A percentile compares a stretch with the other conserved stretches of the same genome.
Conservation (phyloP, 2,797 vertebrate species). For the Parambassis ranga region DNA sequence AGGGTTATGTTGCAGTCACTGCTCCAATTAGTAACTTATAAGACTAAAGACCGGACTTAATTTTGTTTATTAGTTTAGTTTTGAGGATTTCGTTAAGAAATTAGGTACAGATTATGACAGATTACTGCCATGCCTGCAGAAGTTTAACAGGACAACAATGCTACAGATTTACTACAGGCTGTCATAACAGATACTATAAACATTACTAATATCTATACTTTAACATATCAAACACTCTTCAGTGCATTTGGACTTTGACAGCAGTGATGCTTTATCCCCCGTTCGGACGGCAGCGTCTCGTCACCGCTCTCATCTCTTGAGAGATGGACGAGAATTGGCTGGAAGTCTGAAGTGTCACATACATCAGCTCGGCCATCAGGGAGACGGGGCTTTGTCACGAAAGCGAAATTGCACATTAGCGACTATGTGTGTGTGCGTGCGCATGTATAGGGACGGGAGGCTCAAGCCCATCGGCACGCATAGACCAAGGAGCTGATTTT, state of each 20-base stretch:
- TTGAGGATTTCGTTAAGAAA: too few species aligned
- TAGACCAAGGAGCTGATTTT: slow-evolving; percentile 59
- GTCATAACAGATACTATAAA: background rate
- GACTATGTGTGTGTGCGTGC: slow-evolving; percentile 42
- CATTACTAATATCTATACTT: background rate
- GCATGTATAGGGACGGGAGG: slow-evolving; percentile 16
- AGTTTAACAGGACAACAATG: too few species aligned
- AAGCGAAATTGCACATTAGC: slow-evolving; percentile 55
- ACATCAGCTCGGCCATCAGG: slow-evolving; percentile 44
- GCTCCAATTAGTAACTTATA: too few species aligned
- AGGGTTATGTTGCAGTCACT: too few species aligned
- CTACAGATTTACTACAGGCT: too few species aligned
- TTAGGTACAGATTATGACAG: too few species aligned
- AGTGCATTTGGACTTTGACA: slow-evolving; percentile 3
- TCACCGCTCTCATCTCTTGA: slow-evolving; percentile 28
- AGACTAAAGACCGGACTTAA: too few species aligned
- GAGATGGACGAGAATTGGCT: slow-evolving; percentile 51
- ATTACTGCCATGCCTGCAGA: too few species aligned
- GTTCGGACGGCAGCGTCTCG: background rate
- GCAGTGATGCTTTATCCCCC: background rate
- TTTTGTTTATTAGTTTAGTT: too few species aligned
- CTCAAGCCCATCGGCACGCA: slow-evolving; percentile 32
- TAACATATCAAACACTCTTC: background rate
- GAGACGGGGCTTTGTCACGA: slow-evolving; percentile 46
- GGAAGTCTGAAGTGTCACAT: slow-evolving; percentile 55